Evolutionary conservation across 1,140 invertebrate genomes (phyloP).

Genomic region (Triops cancriformis): DNA sequence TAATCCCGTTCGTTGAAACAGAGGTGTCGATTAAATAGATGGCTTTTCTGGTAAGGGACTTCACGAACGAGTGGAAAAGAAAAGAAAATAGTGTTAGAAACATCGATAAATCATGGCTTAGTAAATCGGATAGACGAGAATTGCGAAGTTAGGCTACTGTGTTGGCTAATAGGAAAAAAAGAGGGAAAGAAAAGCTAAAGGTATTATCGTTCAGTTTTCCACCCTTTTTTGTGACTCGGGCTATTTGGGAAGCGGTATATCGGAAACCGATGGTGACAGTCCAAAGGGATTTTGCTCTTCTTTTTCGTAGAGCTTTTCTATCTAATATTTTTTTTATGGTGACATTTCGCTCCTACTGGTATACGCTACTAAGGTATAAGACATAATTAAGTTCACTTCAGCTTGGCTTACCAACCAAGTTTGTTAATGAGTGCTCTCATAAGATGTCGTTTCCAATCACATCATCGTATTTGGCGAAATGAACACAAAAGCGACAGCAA

Average conservation of each 20-base stretch:
- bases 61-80: no score
- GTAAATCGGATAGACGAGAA: no score
- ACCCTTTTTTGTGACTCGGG: not conserved
- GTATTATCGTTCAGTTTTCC: not conserved
- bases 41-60: no score
- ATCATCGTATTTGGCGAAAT: not conserved
- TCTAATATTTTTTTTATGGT: not conserved
- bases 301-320: not conserved
- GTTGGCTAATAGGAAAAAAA: no score
- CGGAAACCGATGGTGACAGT: not conserved
- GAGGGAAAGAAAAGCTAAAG: not conserved
- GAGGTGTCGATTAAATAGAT: no score
- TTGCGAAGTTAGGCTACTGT: no score
- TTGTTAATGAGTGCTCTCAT: not conserved
- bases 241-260: not conserved
- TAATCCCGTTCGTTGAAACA: no score
- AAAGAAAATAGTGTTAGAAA: no score
- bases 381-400: not conserved
- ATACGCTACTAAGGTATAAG: not conserved
- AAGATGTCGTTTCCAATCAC: not conserved
- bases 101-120: no score
- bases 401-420: not conserved
- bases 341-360: not conserved
- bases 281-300: conserved; percentile 6
- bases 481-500: no score